phyloP scores from a whole-genome alignment of 2,888 invertebrate species.

The Mythimna ferrago region DNA sequence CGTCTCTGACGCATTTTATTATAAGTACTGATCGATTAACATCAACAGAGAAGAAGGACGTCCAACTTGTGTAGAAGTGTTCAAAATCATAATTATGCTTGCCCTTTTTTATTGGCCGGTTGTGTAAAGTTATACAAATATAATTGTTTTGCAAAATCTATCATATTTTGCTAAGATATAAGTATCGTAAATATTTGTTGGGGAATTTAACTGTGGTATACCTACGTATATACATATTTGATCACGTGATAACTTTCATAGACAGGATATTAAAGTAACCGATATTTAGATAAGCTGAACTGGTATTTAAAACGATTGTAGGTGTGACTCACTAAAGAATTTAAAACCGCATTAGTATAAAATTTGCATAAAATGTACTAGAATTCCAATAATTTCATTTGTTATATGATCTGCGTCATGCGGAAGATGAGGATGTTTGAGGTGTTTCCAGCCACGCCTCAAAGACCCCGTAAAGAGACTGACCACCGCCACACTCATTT shows the following conservation, averaged over 20 bases:
- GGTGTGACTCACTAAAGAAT: neutral
- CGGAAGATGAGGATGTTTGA: too few relatives aligned
- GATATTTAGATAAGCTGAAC: neutral
- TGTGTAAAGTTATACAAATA: conserved; percentile 3
- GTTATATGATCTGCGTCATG: too few relatives aligned
- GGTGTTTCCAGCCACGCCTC: too few relatives aligned
- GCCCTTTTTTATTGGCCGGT: conserved; percentile 18
- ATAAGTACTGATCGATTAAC: too few relatives aligned
- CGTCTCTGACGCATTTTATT: too few relatives aligned
- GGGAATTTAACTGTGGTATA: conserved; percentile 16
- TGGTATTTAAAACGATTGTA: neutral
- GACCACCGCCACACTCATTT: neutral
- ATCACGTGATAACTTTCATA: conserved; percentile 36
- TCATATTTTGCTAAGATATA: neutral
- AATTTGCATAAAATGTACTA: neutral
- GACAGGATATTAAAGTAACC: conserved; percentile 28
- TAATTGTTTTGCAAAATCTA: conserved; percentile 27
- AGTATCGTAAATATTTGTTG: conserved; percentile 1
- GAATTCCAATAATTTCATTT: neutral
- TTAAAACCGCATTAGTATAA: neutral
- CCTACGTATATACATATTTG: conserved; percentile 7
- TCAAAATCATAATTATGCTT: conserved; percentile 23
- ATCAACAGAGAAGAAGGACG: too few relatives aligned
- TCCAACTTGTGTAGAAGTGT: conserved; percentile 4
- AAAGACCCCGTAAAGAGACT: too few relatives aligned